Evolutionary conservation across 2,888 invertebrate species (phyloP), one percentile per base, ranked within the genome.

Genomic region (Tethea ocularis): DNA sequence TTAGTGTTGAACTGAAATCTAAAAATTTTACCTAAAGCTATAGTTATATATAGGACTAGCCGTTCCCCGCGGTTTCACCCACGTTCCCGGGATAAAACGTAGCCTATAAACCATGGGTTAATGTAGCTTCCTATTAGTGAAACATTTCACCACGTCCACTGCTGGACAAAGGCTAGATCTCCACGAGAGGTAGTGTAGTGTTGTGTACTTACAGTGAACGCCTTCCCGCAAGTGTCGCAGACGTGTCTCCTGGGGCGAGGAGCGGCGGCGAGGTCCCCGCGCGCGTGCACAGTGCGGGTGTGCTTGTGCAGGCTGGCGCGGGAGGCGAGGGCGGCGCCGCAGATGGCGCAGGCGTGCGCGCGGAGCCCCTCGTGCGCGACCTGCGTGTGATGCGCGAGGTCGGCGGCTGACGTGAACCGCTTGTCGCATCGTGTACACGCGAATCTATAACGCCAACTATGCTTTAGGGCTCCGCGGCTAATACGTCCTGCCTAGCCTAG

Each of bases 281-380:
- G 15, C 15, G 46, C 65, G 79, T 91, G 91, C 66, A 86, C 85
- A 52, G 67, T 62, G 56, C 68, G 72, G 60, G 71, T 60, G 81
- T 92, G 92, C 69, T 89, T 90, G 63, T 64, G 57, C 11, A 90
- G 83, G 11, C 86, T 82, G 23, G 75, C 66, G 59, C 80, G 72
- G 6, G 85, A 61, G 0, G 93, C 89, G 4, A 91, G 85, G 67
- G 82, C 78, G 3, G 88, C 87, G 64, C 92, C 91, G 78, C 95
- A 95, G 58, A 61, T 53, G 4, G 26, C 52, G 77, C 92, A 92
- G 52, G 69, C 65, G 80, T 87, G 84, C 62, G 84, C 69, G 23
- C 91, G 83, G 62, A 78, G 75, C n/a, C 91, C 89, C 59, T 87
- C 87, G 84, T 91, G 92, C 63, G 86, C 85, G 22, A 91, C 78